These are phyloP conservation scores for Dasypogon diadema DNA, from an alignment of 2,888 invertebrate genomes.

Conservation along the genomic window DNA sequence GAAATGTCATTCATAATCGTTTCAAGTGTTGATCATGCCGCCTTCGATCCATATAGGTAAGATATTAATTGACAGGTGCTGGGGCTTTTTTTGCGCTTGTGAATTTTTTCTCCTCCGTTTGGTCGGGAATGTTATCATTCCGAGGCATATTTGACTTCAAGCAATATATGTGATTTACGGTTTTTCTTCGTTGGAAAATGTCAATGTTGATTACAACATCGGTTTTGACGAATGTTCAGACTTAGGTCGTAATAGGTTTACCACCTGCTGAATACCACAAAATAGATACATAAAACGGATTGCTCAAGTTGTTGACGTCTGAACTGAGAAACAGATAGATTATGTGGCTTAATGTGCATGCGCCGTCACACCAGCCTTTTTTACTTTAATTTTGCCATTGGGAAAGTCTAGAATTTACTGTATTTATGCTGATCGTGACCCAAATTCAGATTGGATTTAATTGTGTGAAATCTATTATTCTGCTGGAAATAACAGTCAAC, in stretches of 20 bases:
- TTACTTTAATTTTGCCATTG: background rate
- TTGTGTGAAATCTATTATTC: no score
- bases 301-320: background rate
- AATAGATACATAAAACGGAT: background rate
- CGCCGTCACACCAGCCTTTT: no score
- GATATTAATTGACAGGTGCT: conserved; percentile 26
- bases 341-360: background rate
- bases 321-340: background rate
- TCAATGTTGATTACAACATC: conserved; percentile 40
- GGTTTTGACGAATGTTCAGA: conserved; percentile 17
- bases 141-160: background rate
- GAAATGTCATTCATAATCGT: conserved; percentile 25
- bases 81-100: conserved; percentile 26
- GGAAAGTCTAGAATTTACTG: background rate
- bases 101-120: background rate
- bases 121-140: conserved; percentile 20
- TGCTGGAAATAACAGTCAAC: no score
- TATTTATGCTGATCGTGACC: no score
- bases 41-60: conserved; percentile 7
- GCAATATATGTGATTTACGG: conserved; percentile 2
- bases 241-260: background rate
- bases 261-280: background rate
- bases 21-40: conserved; percentile 23
- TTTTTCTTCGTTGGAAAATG: conserved; percentile 23
- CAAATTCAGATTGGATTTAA: no score